phyloP scores from a whole-genome alignment of 2,888 invertebrate genomes.

The Celastrina argiolus region DNA sequence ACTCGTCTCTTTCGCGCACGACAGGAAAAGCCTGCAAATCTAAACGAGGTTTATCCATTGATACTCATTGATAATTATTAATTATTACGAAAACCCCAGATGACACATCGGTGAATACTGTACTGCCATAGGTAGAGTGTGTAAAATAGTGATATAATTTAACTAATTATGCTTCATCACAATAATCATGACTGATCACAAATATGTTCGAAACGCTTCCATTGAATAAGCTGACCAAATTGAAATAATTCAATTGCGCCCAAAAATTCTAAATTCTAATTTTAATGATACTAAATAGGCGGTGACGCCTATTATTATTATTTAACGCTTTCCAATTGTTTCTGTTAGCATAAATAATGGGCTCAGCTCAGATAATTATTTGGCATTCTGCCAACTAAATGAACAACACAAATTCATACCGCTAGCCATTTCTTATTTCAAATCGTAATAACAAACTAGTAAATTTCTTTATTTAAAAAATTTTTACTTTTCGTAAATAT shows the following conservation, averaged over 20 bases:
- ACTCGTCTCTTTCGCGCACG: too few relatives aligned
- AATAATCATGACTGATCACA: not conserved
- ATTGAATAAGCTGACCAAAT: not conserved
- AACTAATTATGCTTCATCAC: too few relatives aligned
- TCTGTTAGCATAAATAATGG: slow-evolving; percentile 15
- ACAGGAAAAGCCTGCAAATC: too few relatives aligned
- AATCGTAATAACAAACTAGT: not conserved
- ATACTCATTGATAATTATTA: too few relatives aligned
- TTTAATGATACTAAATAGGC: not conserved
- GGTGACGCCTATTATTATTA: slow-evolving; percentile 10
- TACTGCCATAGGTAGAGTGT: too few relatives aligned
- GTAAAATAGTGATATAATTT: too few relatives aligned
- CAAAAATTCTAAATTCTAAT: slow-evolving; percentile 3
- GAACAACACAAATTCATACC: slow-evolving; percentile 6
- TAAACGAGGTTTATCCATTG: too few relatives aligned
- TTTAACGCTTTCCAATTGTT: slow-evolving; percentile 16
- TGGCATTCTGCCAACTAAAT: slow-evolving; percentile 18
- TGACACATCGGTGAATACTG: too few relatives aligned
- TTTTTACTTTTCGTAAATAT: too few relatives aligned
- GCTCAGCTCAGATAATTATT: slow-evolving; percentile 9
- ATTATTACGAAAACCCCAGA: too few relatives aligned
- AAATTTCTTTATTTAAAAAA: too few relatives aligned
- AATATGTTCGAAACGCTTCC: not conserved
- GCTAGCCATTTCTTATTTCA: not conserved
- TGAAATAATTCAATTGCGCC: not conserved